These are phyloP conservation scores for Poecile montanus DNA, from an alignment of 2,797 vertebrate species.

Conservation along the genomic window DNA sequence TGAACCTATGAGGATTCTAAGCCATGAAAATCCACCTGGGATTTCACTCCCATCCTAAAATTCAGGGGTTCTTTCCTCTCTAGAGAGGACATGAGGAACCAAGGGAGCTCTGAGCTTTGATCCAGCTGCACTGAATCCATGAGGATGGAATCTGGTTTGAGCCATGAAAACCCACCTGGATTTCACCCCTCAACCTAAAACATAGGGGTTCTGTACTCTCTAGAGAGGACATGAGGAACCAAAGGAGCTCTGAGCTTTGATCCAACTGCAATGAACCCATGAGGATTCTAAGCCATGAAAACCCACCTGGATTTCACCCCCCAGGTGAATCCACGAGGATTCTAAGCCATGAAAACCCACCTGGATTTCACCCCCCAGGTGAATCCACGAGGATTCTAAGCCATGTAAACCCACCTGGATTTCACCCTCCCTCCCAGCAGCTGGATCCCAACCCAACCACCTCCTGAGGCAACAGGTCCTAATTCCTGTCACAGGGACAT, in stretches of 20 bases:
- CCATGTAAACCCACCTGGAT: not conserved
- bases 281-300: not conserved
- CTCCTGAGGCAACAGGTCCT: not conserved
- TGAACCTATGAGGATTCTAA: too few species aligned
- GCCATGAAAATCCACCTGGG: not conserved
- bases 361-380: not conserved
- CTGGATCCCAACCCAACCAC: not conserved
- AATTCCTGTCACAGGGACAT: not conserved
- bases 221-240: not conserved
- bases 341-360: not conserved
- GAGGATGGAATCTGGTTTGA: too few species aligned
- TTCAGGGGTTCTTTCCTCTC: accelerated
- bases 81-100: accelerated
- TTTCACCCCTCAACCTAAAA: too few species aligned
- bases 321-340: accelerated
- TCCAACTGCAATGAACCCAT: not conserved
- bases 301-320: not conserved
- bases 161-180: not conserved
- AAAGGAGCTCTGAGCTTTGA: not conserved
- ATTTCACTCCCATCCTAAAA: not conserved
- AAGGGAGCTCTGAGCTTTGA: not conserved
- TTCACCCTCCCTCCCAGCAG: not conserved
- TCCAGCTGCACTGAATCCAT: not conserved
- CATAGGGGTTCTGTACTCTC: not conserved
- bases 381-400: too few species aligned